A percentile compares a stretch with the other conserved stretches of the same genome.
phyloP scores from a whole-genome alignment of 2,888 invertebrate species.

The Nemoura dubitans region DNA sequence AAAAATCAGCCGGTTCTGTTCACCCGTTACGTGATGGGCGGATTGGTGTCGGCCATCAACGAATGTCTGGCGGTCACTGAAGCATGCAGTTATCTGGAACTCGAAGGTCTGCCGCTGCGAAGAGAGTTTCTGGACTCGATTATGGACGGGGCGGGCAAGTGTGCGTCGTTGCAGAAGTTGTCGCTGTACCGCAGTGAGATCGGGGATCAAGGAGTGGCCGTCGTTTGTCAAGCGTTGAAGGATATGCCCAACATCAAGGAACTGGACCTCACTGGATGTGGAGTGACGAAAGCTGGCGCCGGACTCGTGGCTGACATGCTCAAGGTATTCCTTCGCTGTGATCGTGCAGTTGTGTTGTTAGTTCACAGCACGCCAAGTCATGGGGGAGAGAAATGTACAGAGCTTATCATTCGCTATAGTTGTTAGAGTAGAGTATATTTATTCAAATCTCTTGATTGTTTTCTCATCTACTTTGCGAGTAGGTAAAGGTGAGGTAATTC shows the following conservation, averaged over 20 bases:
- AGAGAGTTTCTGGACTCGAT: background rate
- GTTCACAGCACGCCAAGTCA: too few relatives aligned
- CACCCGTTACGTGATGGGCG: constrained; percentile 75
- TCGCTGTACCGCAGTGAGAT: constrained; percentile 74
- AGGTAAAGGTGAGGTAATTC: too few relatives aligned
- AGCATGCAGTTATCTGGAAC: constrained; percentile 68
- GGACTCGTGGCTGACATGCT: constrained; percentile 63
- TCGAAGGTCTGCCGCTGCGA: constrained; percentile 76
- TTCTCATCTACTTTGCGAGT: too few relatives aligned
- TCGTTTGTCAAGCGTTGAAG: constrained; percentile 74
- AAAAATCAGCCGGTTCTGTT: constrained; percentile 71
- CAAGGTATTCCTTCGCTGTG: too few relatives aligned
- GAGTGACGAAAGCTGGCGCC: constrained; percentile 63
- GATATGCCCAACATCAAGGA: constrained; percentile 73
- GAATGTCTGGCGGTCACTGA: constrained; percentile 71
- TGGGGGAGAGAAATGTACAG: too few relatives aligned
- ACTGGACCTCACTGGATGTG: constrained; percentile 75
- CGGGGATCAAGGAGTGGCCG: constrained; percentile 76
- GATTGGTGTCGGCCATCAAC: constrained; percentile 71
- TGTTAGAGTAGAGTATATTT: too few relatives aligned
- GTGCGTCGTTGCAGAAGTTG: constrained; percentile 72
- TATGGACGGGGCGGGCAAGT: constrained; percentile 68
- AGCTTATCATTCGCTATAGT: too few relatives aligned
- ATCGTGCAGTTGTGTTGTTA: too few relatives aligned
- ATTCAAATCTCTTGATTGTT: too few relatives aligned